Evolutionary conservation across 2,888 invertebrate genomes (phyloP).

Genomic region (Hemaris fuciformis): DNA sequence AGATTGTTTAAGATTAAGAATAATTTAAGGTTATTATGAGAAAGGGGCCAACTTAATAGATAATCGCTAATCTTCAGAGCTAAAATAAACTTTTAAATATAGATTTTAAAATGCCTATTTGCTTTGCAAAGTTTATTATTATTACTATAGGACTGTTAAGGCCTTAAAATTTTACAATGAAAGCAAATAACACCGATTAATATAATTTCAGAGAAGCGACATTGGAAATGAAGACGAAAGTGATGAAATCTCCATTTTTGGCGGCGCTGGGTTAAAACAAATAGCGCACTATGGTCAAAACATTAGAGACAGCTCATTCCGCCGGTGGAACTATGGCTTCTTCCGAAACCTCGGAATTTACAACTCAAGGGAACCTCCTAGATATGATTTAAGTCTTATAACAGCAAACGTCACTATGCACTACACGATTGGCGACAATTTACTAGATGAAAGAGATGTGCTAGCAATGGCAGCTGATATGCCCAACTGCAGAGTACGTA

Average conservation of each 20-base stretch:
- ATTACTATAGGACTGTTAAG: not conserved
- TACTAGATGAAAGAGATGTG: constrained; percentile 55
- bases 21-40: not conserved
- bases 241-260: constrained; percentile 16
- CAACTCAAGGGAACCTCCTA: constrained; percentile 43
- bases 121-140: no score
- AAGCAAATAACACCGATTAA: no score
- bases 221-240: constrained; percentile 1
- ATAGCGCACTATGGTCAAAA: constrained; percentile 65
- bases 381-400: constrained; percentile 49
- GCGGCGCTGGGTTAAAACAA: constrained; percentile 59
- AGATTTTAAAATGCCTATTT: not conserved
- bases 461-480: constrained; percentile 52
- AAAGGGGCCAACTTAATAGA: not conserved
- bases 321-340: constrained; percentile 49
- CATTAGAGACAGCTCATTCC: constrained; percentile 51
- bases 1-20: not conserved
- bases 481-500: constrained; percentile 46
- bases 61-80: not conserved
- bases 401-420: constrained; percentile 52
- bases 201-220: constrained; percentile 13
- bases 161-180: not conserved
- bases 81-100: not conserved
- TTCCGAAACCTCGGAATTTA: constrained; percentile 43
- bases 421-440: constrained; percentile 48